phyloP scores from a whole-genome alignment of 2,888 invertebrate species.

The Aspidiotus rigidus region DNA sequence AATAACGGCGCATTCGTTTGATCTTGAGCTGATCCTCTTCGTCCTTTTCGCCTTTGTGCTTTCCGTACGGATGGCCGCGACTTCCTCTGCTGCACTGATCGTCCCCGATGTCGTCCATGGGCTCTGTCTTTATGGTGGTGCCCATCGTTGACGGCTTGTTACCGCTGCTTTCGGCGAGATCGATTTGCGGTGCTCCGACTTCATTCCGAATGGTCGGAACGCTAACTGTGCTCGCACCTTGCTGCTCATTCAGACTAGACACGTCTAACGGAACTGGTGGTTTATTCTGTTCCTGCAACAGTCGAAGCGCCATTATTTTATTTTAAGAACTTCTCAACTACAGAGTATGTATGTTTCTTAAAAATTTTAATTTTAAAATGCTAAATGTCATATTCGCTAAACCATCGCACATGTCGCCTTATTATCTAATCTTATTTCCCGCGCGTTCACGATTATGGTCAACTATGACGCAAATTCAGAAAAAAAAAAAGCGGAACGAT shows the following conservation, averaged over 20 bases:
- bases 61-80: neutral
- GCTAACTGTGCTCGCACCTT: neutral
- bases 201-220: neutral
- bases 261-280: constrained; percentile 18
- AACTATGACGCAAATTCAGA: too few relatives aligned
- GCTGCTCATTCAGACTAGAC: constrained; percentile 11
- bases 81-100: neutral
- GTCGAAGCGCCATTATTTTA: too few relatives aligned
- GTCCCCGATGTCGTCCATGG: constrained; percentile 17
- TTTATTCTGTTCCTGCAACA: constrained; percentile 1
- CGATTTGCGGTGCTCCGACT: too few relatives aligned
- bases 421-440: too few relatives aligned
- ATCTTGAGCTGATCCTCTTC: constrained; percentile 27
- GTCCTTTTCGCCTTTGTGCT: constrained; percentile 22
- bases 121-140: constrained; percentile 21
- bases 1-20: constrained; percentile 22
- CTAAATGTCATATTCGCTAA: too few relatives aligned
- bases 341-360: too few relatives aligned
- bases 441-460: too few relatives aligned
- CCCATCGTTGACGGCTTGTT: neutral
- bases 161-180: neutral
- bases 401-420: too few relatives aligned
- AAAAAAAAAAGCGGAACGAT: too few relatives aligned
- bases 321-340: too few relatives aligned
- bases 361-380: too few relatives aligned